Percentiles rank a stretch among this genome's conserved stretches.
These are phyloP conservation scores for Mus caroli DNA, from an alignment of 2,797 vertebrate genomes.

Conservation along the genomic window DNA sequence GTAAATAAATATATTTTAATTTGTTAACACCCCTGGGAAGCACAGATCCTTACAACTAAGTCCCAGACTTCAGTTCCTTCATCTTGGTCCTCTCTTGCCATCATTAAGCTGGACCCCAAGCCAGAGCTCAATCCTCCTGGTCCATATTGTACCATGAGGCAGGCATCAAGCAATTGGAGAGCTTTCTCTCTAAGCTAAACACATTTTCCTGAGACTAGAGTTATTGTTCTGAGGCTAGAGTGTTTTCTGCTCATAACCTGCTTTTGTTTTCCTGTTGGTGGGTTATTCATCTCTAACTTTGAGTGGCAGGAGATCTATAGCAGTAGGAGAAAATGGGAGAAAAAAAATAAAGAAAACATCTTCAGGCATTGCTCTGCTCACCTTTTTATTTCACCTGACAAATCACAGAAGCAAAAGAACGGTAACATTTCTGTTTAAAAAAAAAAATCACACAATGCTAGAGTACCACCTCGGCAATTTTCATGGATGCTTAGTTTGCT, in stretches of 20 bases:
- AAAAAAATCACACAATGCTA: neutral
- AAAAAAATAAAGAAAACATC: constrained; percentile 70
- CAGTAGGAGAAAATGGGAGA: constrained; percentile 59
- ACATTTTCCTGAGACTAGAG: constrained; percentile 76
- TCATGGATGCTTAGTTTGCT: neutral
- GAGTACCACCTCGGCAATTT: neutral
- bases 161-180: constrained; percentile 69
- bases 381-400: constrained; percentile 70
- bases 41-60: constrained; percentile 6
- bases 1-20: accelerated
- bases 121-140: constrained; percentile 31
- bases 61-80: constrained; percentile 12
- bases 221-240: constrained; percentile 86
- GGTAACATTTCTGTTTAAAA: constrained; percentile 63
- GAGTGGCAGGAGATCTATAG: constrained; percentile 78
- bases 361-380: constrained; percentile 57
- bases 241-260: constrained; percentile 85
- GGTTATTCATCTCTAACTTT: constrained; percentile 83
- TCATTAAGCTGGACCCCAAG: constrained; percentile 50
- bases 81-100: neutral
- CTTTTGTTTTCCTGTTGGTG: constrained; percentile 78
- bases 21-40: neutral
- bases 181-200: constrained; percentile 79
- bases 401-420: constrained; percentile 46
- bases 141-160: constrained; percentile 70